Base-by-base conservation (phyloP, 2,113 vertebrate genomes). In the Plotosus lineatus region DNA sequence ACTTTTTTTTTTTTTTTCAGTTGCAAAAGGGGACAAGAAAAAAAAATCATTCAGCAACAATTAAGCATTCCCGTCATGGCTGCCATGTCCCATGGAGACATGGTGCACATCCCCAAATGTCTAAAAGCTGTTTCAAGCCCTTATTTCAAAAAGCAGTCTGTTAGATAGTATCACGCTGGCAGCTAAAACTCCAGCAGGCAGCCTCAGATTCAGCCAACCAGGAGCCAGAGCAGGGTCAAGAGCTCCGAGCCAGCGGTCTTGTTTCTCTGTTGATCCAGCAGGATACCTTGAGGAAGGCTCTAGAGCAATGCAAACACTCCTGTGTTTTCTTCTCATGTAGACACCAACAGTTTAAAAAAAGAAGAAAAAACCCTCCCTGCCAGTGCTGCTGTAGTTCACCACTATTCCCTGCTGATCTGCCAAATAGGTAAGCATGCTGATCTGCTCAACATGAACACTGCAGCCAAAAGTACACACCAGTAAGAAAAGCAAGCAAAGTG, bases 161-260 rank as follows among this genome's bases (percentile, higher is more conserved):
- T 84, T 78, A 84, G 85, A 86, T 85, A 80, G 68, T 83, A 86
- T 86, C 83, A 85, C n/a, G 44, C 85, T 60, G 68, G 81, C 82
- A 78, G 75, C 82, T 83, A 79, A 75, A 83, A 60, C 78, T 86
- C 83, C 76, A 72, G 77, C 31, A 53, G 72, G 75, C 36, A 77
- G 36, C 53, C 65, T 55, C 38, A 38, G 51, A 82, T 75, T 77
- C 82, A 82, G 81, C 69, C 78, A 78, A 75, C 80, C 81, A 76
- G 83, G 78, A 83, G 87, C 80, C 78, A 77, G 80, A 51, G 40
- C 48, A 53, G 69, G 85, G 85, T 86, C 78, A 86, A 83, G 83
- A 84, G 87, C 78, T 81, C 46, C 12, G 71, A 68, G 75, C 84
- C 72, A 48, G 79, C 53, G 85, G 68, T 82, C 80, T 73, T 77